Evolutionary conservation across 2,797 vertebrate species (phyloP).

Genomic region (Lutjanus argentimaculatus): DNA sequence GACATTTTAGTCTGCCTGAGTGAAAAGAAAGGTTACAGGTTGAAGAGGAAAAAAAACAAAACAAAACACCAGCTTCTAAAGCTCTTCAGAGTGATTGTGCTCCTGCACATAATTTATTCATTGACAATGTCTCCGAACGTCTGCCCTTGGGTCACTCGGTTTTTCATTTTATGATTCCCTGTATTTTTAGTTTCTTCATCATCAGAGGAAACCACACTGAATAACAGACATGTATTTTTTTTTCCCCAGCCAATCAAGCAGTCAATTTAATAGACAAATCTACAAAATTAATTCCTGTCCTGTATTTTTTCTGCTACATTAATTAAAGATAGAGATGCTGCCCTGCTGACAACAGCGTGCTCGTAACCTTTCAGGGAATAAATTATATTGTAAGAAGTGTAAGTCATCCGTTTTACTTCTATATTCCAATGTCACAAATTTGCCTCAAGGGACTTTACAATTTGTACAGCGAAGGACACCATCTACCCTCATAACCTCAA

Average conservation of each 20-base stretch:
- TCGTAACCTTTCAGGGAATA: not conserved
- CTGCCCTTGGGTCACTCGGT: constrained; percentile 46
- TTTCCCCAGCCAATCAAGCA: not conserved
- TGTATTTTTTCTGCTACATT: not conserved
- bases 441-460: too few species aligned
- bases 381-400: not conserved
- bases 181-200: constrained; percentile 43
- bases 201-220: not conserved
- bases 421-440: too few species aligned
- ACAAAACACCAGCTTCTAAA: constrained; percentile 44
- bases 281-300: not conserved
- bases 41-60: constrained; percentile 35
- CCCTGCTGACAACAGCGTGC: not conserved
- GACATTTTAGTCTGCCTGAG: constrained; percentile 76
- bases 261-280: not conserved
- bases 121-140: constrained; percentile 61
- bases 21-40: constrained; percentile 82
- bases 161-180: constrained; percentile 22
- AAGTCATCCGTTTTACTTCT: not conserved
- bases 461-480: not conserved
- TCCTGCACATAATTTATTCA: constrained; percentile 78
- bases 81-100: constrained; percentile 67
- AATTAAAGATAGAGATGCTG: constrained; percentile 5
- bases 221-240: not conserved
- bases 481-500: too few species aligned